Conservation (phyloP, 2,113 vertebrate species). For the Psophia crepitans region DNA sequence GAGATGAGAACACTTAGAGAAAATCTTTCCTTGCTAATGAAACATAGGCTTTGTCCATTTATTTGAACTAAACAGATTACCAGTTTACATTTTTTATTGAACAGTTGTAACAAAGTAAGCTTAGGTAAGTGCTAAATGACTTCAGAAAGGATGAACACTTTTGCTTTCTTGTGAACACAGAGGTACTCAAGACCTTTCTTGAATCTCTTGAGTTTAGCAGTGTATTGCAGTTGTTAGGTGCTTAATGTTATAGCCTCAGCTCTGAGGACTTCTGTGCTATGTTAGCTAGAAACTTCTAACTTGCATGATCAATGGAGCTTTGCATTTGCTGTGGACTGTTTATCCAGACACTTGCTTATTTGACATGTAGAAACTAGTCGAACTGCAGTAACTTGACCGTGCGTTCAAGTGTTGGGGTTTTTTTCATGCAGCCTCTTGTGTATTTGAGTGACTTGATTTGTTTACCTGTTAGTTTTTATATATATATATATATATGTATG, state of each 20-base stretch:
- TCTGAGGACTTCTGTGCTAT: background rate
- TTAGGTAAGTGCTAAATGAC: background rate
- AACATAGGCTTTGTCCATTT: background rate
- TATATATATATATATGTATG: background rate
- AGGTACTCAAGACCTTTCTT: background rate
- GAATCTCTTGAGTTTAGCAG: background rate
- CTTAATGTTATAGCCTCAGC: background rate
- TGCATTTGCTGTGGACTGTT: fast-evolving
- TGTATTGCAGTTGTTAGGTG: background rate
- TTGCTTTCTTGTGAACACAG: background rate
- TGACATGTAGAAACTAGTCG: background rate
- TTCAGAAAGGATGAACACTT: background rate
- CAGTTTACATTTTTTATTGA: background rate
- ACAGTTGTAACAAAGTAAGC: background rate
- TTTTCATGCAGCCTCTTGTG: no score
- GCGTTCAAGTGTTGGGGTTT: background rate
- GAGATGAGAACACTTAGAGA: background rate
- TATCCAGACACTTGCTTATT: background rate
- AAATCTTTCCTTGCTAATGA: background rate
- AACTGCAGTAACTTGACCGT: background rate
- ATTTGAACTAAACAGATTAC: background rate
- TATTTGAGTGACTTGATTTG: background rate
- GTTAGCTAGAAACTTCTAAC: background rate
- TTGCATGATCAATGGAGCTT: background rate
- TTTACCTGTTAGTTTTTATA: background rate